Conservation (phyloP, 2,888 invertebrate species). For the Iselma pallidipennis region DNA sequence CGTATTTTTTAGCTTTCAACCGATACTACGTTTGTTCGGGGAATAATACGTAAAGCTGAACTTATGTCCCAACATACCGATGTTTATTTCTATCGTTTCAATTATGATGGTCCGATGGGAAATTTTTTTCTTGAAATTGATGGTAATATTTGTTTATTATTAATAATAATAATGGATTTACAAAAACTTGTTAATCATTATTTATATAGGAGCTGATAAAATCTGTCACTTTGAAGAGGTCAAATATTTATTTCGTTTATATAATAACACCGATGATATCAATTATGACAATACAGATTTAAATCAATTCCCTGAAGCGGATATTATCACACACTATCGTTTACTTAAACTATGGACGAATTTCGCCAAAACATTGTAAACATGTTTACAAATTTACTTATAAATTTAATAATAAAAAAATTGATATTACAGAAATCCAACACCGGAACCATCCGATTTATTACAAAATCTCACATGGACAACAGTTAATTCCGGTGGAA, state of each 20-base stretch:
- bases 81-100: background rate
- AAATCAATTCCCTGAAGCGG: conserved; percentile 16
- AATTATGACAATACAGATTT: conserved; percentile 18
- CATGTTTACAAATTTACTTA: background rate
- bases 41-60: conserved; percentile 13
- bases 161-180: too few relatives aligned
- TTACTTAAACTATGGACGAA: conserved; percentile 28
- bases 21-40: conserved; percentile 21
- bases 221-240: conserved; percentile 36
- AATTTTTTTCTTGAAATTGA: background rate
- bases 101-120: background rate
- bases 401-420: conserved; percentile 42
- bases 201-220: conserved; percentile 28
- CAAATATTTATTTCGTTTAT: conserved; percentile 30
- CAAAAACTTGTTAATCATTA: too few relatives aligned
- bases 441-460: conserved; percentile 6
- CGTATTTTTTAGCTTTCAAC: background rate
- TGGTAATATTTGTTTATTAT: too few relatives aligned
- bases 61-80: background rate
- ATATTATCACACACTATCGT: conserved; percentile 21
- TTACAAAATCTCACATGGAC: conserved; percentile 17
- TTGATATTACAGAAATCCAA: conserved; percentile 7
- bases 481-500: background rate
- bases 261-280: too few relatives aligned
- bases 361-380: conserved; percentile 19